Percentiles rank a stretch among this genome's conserved stretches.
Evolutionary conservation across 2,113 vertebrate genomes (phyloP).

Genomic region (Riparia riparia): DNA sequence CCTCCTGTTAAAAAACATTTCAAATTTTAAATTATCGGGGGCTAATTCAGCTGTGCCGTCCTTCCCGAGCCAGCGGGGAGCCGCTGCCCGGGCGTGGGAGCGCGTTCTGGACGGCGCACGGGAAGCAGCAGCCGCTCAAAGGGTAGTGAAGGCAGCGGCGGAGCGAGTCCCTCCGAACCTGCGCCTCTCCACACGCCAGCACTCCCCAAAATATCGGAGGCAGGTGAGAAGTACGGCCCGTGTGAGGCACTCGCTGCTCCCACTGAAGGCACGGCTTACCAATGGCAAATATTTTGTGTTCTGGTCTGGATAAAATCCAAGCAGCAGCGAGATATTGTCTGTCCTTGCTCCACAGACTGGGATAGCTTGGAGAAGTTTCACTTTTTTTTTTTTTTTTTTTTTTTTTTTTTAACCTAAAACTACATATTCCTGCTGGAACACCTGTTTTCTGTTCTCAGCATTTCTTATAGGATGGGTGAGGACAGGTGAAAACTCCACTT

Average conservation of each 20-base stretch:
- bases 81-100: conserved; percentile 31
- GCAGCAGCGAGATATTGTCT: not conserved
- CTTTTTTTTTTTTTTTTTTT: no score
- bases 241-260: not conserved
- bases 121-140: not conserved
- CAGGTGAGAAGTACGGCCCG: not conserved
- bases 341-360: not conserved
- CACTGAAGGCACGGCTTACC: not conserved
- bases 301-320: not conserved
- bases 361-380: not conserved
- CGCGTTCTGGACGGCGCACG: not conserved
- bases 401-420: not conserved
- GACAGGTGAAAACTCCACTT: not conserved
- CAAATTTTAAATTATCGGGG: not conserved
- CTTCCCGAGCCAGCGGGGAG: conserved; percentile 19
- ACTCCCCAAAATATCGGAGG: not conserved
- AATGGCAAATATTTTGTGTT: not conserved
- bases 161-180: not conserved
- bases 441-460: not conserved
- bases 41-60: not conserved
- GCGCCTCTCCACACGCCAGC: accelerated
- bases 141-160: not conserved
- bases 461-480: not conserved
- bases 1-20: not conserved
- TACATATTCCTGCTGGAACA: not conserved